Conservation (phyloP, 53 echinoderm and acorn worm species). For the Actinopyga echinites region DNA sequence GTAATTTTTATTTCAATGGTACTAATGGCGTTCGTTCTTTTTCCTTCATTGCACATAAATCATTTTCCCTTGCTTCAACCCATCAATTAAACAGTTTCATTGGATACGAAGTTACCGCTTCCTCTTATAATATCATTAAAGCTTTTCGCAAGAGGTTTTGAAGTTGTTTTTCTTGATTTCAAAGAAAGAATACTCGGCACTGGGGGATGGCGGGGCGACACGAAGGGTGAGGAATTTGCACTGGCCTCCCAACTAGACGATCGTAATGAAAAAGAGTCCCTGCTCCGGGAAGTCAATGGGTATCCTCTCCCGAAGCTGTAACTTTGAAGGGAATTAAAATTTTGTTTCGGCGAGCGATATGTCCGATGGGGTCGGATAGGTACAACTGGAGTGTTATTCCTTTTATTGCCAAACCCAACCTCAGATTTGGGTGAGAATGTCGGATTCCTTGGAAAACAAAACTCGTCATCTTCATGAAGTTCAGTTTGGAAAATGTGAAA, state of each 20-base stretch:
- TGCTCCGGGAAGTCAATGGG: background rate
- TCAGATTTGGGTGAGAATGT: background rate
- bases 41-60: no score
- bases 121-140: background rate
- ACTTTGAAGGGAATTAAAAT: background rate
- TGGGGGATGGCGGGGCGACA: background rate
- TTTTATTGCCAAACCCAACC: background rate
- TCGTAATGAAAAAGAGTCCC: background rate
- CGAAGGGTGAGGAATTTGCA: background rate
- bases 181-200: background rate
- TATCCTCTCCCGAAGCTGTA: background rate
- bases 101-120: background rate
- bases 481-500: constrained; percentile 26
- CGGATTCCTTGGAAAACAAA: background rate
- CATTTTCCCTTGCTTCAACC: no score
- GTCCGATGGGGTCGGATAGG: background rate
- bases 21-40: no score
- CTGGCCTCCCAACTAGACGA: background rate
- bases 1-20: no score
- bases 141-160: background rate
- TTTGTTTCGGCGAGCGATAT: background rate
- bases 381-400: background rate
- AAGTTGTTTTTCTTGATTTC: background rate
- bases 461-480: background rate
- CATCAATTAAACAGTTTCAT: no score